Percentiles rank a stretch among this genome's conserved stretches.
Conservation (phyloP, 2,113 vertebrate genomes). For the Chascanopsetta lugubris region DNA sequence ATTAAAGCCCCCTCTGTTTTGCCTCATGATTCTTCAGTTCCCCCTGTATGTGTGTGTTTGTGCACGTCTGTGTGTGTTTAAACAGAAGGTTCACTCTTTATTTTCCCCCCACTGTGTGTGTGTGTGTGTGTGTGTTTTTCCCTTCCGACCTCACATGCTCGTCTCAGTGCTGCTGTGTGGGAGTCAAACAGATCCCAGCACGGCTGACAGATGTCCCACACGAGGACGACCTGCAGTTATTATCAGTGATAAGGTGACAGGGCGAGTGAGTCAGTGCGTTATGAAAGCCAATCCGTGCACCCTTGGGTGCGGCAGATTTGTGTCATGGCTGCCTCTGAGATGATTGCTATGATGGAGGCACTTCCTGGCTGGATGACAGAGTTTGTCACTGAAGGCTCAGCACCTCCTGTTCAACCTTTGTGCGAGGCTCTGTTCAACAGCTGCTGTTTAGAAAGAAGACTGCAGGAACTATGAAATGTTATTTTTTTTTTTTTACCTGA, state of each 20-base stretch:
- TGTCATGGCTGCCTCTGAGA: conserved; percentile 46
- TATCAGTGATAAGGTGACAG: conserved; percentile 59
- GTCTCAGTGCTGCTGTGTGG: conserved; percentile 47
- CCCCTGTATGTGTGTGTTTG: conserved; percentile 32
- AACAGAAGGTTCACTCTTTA: conserved; percentile 63
- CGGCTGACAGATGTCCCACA: conserved; percentile 58
- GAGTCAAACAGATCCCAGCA: conserved; percentile 51
- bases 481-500: too few relatives aligned
- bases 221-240: conserved; percentile 49
- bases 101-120: conserved; percentile 32
- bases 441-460: background rate
- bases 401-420: background rate
- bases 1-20: conserved; percentile 74
- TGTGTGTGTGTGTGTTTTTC: too few relatives aligned
- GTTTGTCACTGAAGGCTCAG: conserved; percentile 13
- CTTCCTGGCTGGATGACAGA: conserved; percentile 30
- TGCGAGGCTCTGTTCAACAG: background rate
- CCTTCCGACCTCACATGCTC: conserved; percentile 37
- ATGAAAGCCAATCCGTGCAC: conserved; percentile 51
- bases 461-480: background rate
- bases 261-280: conserved; percentile 52
- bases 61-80: conserved; percentile 12
- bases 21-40: conserved; percentile 52
- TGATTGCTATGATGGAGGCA: conserved; percentile 47
- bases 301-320: conserved; percentile 52